Evolutionary conservation across 2,888 invertebrate genomes (phyloP), one percentile per base, ranked within the genome.

Genomic region (Mellilla xanthometata): DNA sequence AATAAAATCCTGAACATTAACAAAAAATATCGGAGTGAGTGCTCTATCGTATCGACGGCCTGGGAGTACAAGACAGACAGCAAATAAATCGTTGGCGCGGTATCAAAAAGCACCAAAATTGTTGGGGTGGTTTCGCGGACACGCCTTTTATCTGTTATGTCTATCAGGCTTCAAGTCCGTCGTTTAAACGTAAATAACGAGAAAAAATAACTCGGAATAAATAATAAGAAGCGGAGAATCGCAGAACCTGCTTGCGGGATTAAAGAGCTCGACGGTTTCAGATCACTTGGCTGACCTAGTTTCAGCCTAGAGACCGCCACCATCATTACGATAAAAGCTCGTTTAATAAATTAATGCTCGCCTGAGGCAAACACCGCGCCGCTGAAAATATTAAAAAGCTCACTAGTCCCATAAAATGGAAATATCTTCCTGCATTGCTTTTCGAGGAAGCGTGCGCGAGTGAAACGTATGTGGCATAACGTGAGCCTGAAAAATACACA

Each of bases 91-190:
- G 76, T 78, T 82, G 81, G 79, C 76, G 73, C 77, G 77, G 81
- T 79, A 81, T 85, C 80, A 82, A 87, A 82, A 80, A 80, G 77
- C 72, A 70, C 73, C 75, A 64, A 85, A 85, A 83, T 76, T 75
- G 77, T 72, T 70, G 66, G 74, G 72, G 76, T 72, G 69, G 69
- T 68, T 74, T 62, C 71, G 64, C 70, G 70, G 83, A 72, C 76
- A 80, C 87, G 87, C 87, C 86, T 85, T 88, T 88, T 85, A 83
- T 83, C 82, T 88, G 88, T 88, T 71, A 80, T 77, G 83, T 81
- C 79, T 81, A 83, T 81, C 78, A 81, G 65, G 62, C 64, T 73
- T 72, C 65, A 69, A 67, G 68, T 73, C 67, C 68, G 63, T 64
- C 55, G 63, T 58, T 68, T 66, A 65, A 65, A 74, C 70, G 72